Percentiles rank a stretch among this genome's conserved stretches.
These are phyloP conservation scores for Ranitomeya imitator DNA, from an alignment of 2,113 vertebrate genomes.

Conservation along the genomic window DNA sequence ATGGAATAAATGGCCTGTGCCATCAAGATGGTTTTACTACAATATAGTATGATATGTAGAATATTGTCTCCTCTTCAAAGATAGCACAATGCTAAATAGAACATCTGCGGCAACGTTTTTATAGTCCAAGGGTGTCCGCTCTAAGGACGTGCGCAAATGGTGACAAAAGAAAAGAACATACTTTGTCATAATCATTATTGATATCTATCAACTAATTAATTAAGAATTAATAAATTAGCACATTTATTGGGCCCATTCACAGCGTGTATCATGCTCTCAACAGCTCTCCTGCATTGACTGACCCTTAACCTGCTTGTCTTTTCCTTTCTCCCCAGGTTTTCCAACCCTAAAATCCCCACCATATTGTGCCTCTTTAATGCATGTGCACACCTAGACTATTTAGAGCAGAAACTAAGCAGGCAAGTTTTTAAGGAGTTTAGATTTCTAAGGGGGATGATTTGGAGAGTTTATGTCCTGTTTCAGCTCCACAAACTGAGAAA, in stretches of 20 bases:
- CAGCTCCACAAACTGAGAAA: no score
- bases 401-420: no score
- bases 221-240: no score
- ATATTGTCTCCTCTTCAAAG: background rate
- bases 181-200: background rate
- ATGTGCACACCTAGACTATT: no score
- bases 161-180: background rate
- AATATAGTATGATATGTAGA: no score
- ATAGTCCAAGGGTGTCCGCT: background rate
- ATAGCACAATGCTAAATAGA: background rate
- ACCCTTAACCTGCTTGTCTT: background rate
- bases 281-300: no score
- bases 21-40: background rate
- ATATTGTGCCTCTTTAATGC: background rate
- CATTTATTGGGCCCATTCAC: no score
- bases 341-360: no score
- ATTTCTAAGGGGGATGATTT: no score
- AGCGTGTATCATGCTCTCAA: no score
- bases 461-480: no score
- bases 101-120: background rate
- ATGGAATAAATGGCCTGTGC: background rate
- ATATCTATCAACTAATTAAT: background rate
- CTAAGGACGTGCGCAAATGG: background rate
- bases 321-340: background rate
- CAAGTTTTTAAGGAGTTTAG: no score